Percentiles rank a stretch among this genome's conserved stretches.
phyloP scores from a whole-genome alignment of 92 coral and sea anemone genomes.

The Palythoa grandis region DNA sequence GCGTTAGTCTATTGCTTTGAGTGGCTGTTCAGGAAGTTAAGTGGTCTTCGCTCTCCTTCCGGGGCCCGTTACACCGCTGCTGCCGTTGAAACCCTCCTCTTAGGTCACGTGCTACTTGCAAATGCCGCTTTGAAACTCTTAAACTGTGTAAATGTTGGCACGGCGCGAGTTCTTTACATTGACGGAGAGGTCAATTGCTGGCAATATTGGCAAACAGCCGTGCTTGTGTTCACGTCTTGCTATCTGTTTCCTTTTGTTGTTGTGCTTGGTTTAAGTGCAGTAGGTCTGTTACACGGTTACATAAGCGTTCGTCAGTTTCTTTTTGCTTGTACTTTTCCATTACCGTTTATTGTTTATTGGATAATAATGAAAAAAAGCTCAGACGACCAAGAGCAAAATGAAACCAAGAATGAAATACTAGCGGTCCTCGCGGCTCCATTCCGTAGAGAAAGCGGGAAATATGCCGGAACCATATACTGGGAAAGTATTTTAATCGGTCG shows the following conservation, averaged over 20 bases:
- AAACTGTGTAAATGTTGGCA: conserved; percentile 33
- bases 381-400: neutral
- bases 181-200: conserved; percentile 42
- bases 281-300: neutral
- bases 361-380: neutral
- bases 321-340: conserved; percentile 33
- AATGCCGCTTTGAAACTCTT: conserved; percentile 29
- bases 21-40: conserved; percentile 3
- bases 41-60: neutral
- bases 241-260: conserved; percentile 44
- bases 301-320: conserved; percentile 26
- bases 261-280: conserved; percentile 35
- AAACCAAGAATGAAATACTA: conserved; percentile 4
- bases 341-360: conserved; percentile 49
- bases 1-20: neutral
- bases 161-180: conserved; percentile 16
- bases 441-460: neutral
- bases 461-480: conserved; percentile 50
- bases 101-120: conserved; percentile 36
- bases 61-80: conserved; percentile 37
- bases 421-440: conserved; percentile 42
- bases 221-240: conserved; percentile 12
- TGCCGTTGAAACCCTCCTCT: conserved; percentile 30
- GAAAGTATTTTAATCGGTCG: conserved; percentile 51
- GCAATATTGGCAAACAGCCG: conserved; percentile 49